Conservation (phyloP, 1,140 invertebrate genomes). For the Danaus melanippus region DNA sequence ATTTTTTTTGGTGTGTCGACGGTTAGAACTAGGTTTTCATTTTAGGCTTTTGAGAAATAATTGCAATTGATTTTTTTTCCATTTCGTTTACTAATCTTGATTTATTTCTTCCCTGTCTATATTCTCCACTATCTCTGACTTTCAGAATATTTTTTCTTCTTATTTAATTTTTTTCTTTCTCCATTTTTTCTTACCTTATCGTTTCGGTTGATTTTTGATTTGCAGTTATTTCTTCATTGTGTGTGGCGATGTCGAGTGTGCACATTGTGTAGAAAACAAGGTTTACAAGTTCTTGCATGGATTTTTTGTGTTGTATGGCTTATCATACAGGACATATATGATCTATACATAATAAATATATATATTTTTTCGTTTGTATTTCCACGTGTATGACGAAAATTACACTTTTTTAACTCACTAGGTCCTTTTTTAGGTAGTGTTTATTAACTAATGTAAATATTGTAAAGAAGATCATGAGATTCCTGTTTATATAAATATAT, state of each 20-base stretch:
- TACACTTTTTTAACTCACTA: too few relatives aligned
- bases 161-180: too few relatives aligned
- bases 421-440: too few relatives aligned
- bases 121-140: not conserved
- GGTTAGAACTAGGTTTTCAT: slow-evolving; percentile 11
- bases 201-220: not conserved
- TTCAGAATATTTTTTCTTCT: slow-evolving; percentile 1
- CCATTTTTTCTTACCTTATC: not conserved
- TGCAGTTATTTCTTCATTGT: slow-evolving; percentile 24
- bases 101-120: slow-evolving; percentile 4
- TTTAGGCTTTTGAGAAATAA: slow-evolving; percentile 21
- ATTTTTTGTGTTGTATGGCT: slow-evolving; percentile 17
- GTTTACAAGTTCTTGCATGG: slow-evolving; percentile 18
- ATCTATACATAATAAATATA: slow-evolving; percentile 3
- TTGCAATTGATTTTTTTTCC: slow-evolving; percentile 18
- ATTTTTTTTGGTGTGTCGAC: slow-evolving; percentile 13
- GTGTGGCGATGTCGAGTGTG: slow-evolving; percentile 14
- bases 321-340: slow-evolving; percentile 10
- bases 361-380: too few relatives aligned
- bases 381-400: too few relatives aligned
- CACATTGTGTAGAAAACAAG: slow-evolving; percentile 13
- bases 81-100: not conserved
- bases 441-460: too few relatives aligned
- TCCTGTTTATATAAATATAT: too few relatives aligned
- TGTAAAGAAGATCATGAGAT: too few relatives aligned